A percentile compares a stretch with the other conserved stretches of the same genome.
Evolutionary conservation across 1,140 invertebrate genomes (phyloP).

Genomic region (Halesus radiatus): DNA sequence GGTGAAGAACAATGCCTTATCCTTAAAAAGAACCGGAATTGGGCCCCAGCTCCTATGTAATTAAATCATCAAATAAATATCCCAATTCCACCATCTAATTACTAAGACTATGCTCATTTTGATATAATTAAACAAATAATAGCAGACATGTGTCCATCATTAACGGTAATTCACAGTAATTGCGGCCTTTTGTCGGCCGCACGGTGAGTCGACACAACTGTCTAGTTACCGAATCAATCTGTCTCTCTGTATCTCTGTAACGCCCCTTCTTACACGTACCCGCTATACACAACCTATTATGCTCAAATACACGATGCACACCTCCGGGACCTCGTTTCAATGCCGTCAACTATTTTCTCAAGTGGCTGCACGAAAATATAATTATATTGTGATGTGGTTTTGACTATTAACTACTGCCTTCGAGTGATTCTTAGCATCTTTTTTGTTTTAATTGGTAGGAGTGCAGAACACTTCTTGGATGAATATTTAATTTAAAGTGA

Average conservation of each 20-base stretch:
- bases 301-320: not conserved
- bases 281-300: too few relatives aligned
- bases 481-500: too few relatives aligned
- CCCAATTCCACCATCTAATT: not conserved
- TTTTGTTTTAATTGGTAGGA: too few relatives aligned
- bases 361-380: slow-evolving; percentile 9
- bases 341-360: not conserved
- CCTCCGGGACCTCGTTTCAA: not conserved
- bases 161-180: slow-evolving; percentile 51
- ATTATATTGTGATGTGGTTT: not conserved
- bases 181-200: slow-evolving; percentile 27
- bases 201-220: slow-evolving; percentile 52
- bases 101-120: not conserved
- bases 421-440: too few relatives aligned
- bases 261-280: not conserved
- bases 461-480: too few relatives aligned
- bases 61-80: not conserved
- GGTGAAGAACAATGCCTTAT: too few relatives aligned
- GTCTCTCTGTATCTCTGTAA: slow-evolving; percentile 1
- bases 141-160: slow-evolving; percentile 42
- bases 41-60: not conserved
- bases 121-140: slow-evolving; percentile 25
- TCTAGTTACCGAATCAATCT: slow-evolving; percentile 52
- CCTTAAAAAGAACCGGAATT: too few relatives aligned
- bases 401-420: too few relatives aligned